Percentiles rank a stretch among this genome's conserved stretches.
Evolutionary conservation across 2,888 invertebrate genomes (phyloP).

Genomic region (Ellobium chinense): DNA sequence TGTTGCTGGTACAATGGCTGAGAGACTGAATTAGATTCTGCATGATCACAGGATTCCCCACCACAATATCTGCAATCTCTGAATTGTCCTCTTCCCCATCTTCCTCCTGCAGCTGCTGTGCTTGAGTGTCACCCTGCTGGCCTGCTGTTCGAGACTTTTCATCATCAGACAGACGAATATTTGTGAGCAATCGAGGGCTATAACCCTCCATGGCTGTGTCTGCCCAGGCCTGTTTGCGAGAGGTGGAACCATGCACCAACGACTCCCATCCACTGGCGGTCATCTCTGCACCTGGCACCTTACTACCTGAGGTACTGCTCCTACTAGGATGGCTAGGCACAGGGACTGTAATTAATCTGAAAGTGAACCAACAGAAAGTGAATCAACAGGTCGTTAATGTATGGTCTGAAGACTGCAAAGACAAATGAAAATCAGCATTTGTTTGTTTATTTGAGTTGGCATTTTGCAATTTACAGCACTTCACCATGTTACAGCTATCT

Average conservation of each 20-base stretch:
- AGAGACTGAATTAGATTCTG: constrained; percentile 89
- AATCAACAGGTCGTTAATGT: background rate
- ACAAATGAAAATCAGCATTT: too few species aligned
- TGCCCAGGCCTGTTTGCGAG: constrained; percentile 23
- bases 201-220: background rate
- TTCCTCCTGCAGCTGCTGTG: constrained; percentile 25
- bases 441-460: too few species aligned
- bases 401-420: too few species aligned
- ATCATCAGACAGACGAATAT: constrained; percentile 66
- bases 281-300: background rate
- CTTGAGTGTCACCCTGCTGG: constrained; percentile 15
- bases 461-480: too few species aligned
- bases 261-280: background rate
- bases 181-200: constrained; percentile 25
- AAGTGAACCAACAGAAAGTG: too few species aligned
- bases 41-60: constrained; percentile 85
- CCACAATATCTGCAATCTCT: constrained; percentile 72
- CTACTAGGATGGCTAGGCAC: constrained; percentile 44
- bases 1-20: constrained; percentile 87
- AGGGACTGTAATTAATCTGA: constrained; percentile 41
- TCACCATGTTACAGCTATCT: too few species aligned
- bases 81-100: constrained; percentile 8
- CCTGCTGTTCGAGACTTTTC: constrained; percentile 74
- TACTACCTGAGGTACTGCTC: background rate
- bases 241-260: background rate